Evolutionary conservation across 2,888 invertebrate genomes (phyloP), one percentile per base, ranked within the genome.

Genomic region (Drosophila mimica): DNA sequence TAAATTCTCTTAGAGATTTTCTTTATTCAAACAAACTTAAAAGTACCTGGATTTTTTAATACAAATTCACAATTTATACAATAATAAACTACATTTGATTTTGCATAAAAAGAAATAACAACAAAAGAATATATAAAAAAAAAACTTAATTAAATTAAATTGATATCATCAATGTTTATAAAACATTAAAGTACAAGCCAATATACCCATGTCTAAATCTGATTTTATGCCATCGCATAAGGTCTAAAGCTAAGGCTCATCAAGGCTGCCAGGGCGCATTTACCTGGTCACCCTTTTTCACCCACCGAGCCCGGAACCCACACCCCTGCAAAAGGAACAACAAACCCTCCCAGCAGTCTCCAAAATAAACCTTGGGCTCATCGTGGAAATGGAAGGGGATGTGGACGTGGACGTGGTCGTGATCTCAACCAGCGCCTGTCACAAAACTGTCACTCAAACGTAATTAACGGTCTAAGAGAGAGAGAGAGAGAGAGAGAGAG

Each of bases 361-460:
- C 60, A 54, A 52, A 34, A 13, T 38, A 51, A 40, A 43, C 25
- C 34, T 25, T 40, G 57, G 48, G 30, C 59, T 58, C 28, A 43
- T 49, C 13, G 34, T 34, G 53, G 0, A 11, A 25, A 2, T 17
- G 54, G 28, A 54, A 25, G 48, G 68, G 54, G 66, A 40, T 56
- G 48, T 70, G 52, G 57, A 64, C 66, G 67, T 79, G 54, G 67
- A 31, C 36, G 69, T 63, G 9, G 54, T 62, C 25, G 52, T 66
- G 56, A 68, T 63, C 77, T 64, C 60, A 66, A 60, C 76, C 62
- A 67, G 70, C 71, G 76, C 58, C 82, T 88, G 89, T 88, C 88
- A 84, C 82, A 86, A 88, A 85, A 87, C 81, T 91, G 92, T 89
- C 91, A 91, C 89, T 92, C 91, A 91, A 89, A 85, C 66, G 84